Conservation (phyloP, 2,113 vertebrate genomes). For the Pachyramphus minor region DNA sequence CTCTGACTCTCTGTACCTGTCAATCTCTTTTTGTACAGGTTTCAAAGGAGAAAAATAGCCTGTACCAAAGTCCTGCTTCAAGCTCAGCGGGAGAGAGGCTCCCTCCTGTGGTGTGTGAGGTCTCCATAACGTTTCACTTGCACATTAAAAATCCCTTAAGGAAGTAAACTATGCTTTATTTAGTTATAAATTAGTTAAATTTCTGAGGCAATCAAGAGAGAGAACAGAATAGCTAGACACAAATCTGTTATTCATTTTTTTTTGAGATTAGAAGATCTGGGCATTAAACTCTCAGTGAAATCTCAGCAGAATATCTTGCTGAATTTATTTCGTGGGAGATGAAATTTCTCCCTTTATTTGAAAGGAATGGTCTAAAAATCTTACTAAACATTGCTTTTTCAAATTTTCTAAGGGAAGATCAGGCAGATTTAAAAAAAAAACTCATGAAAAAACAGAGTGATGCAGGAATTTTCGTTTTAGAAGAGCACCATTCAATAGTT, state of each 20-base stretch:
- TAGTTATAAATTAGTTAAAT: background rate
- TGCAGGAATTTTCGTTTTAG: background rate
- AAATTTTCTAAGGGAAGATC: background rate
- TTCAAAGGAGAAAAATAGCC: background rate
- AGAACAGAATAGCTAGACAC: background rate
- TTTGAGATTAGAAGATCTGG: background rate
- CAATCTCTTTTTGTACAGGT: background rate
- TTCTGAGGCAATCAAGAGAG: background rate
- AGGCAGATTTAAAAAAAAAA: background rate
- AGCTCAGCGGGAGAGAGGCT: constrained; percentile 32
- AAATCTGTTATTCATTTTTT: background rate
- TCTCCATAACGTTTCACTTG: background rate
- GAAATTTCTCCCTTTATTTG: background rate
- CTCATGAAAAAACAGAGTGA: background rate
- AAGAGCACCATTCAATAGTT: background rate
- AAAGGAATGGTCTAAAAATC: background rate
- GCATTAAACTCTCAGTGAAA: background rate
- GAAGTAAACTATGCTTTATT: background rate
- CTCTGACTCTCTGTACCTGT: background rate
- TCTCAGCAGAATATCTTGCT: background rate
- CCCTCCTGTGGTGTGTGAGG: constrained; percentile 46
- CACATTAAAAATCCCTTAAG: background rate
- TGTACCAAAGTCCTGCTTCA: background rate
- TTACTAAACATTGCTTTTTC: background rate
- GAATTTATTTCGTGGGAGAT: background rate